Percentiles rank a stretch among this genome's conserved stretches.
Evolutionary conservation across 2,888 invertebrate species (phyloP).

Genomic region (Zelleria hepariella): DNA sequence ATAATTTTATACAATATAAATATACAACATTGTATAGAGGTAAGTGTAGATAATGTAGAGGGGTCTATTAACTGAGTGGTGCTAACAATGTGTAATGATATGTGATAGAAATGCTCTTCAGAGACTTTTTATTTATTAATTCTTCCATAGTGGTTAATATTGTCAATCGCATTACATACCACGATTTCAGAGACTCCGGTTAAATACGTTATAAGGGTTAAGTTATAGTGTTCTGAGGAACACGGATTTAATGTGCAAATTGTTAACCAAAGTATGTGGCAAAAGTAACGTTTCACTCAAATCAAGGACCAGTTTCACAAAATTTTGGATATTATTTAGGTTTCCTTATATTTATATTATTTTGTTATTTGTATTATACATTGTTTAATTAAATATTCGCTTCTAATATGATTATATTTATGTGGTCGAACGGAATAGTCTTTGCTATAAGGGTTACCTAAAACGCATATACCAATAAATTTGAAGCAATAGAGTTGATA

Average conservation of each 20-base stretch:
- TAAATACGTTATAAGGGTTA: slow-evolving; percentile 25
- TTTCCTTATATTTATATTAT: neutral
- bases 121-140: slow-evolving; percentile 62
- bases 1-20: slow-evolving; percentile 69
- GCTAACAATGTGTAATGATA: slow-evolving; percentile 68
- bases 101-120: slow-evolving; percentile 70
- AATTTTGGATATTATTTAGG: too few species aligned
- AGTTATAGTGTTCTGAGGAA: slow-evolving; percentile 17
- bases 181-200: slow-evolving; percentile 46
- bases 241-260: neutral
- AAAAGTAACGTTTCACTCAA: neutral
- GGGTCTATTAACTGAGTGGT: slow-evolving; percentile 71
- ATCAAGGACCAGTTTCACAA: neutral
- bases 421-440: neutral
- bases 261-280: neutral
- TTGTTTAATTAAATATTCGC: neutral
- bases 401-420: neutral
- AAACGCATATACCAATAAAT: neutral
- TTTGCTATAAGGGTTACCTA: neutral
- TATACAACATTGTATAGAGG: slow-evolving; percentile 65
- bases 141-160: slow-evolving; percentile 58
- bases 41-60: slow-evolving; percentile 64
- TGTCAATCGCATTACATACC: slow-evolving; percentile 30
- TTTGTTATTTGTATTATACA: neutral
- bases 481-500: neutral